Conservation (phyloP, 37 sponge, comb jelly and placozoan genomes). For the Ianthella basta region DNA sequence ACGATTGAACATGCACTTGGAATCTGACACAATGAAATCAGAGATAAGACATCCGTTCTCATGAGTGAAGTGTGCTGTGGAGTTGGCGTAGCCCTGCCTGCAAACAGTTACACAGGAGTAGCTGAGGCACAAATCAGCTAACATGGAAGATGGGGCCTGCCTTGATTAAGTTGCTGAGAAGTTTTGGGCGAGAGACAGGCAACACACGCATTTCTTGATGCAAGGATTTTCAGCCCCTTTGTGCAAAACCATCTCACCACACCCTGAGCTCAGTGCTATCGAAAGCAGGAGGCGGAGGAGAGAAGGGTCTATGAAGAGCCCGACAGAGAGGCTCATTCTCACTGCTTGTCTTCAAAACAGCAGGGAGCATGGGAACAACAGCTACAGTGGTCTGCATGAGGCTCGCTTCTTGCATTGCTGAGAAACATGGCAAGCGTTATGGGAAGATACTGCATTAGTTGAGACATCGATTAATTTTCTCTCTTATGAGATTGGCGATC, state of each 20-base stretch:
- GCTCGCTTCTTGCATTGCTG: conserved; percentile 6
- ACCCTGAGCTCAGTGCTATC: conserved; percentile 1
- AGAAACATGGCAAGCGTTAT: neutral
- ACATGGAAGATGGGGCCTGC: neutral
- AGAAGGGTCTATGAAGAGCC: conserved; percentile 6
- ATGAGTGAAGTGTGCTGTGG: neutral
- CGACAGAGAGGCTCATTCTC: conserved; percentile 1
- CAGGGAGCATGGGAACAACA: conserved; percentile 35
- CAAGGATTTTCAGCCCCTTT: neutral
- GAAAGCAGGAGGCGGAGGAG: conserved; percentile 17
- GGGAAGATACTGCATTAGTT: neutral
- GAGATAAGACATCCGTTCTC: neutral
- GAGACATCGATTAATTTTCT: neutral
- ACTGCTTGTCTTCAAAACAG: conserved; percentile 5
- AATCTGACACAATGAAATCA: conserved; percentile 1
- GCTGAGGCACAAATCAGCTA: conserved; percentile 3
- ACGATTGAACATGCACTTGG: neutral
- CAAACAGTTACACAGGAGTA: neutral
- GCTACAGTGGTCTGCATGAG: conserved; percentile 29
- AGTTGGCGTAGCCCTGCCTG: neutral
- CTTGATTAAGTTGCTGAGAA: neutral
- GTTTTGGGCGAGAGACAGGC: neutral
- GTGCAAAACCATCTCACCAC: neutral
- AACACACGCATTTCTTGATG: neutral
- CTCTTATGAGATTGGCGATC: neutral